Conservation (phyloP, 2,113 vertebrate genomes). For the Poecile atricapillus region DNA sequence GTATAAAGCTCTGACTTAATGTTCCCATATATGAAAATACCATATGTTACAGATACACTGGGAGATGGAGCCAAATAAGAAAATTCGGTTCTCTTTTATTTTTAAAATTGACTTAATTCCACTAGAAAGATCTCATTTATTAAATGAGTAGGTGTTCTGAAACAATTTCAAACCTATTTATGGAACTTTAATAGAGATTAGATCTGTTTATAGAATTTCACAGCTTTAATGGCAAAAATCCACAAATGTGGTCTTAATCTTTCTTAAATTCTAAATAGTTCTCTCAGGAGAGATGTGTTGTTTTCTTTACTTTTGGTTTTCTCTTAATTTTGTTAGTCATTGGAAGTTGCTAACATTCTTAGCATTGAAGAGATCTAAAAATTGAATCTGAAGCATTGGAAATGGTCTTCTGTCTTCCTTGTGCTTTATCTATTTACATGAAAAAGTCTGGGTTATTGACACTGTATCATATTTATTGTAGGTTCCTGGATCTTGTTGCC, state of each 20-base stretch:
- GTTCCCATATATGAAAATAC: neutral
- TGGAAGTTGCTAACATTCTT: constrained; percentile 3
- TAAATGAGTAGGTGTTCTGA: neutral
- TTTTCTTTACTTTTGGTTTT: neutral
- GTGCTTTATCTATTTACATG: constrained; percentile 54
- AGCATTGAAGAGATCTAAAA: constrained; percentile 2
- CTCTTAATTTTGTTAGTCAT: neutral
- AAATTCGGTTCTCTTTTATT: neutral
- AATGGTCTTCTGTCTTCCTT: constrained; percentile 14
- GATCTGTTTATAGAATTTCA: neutral
- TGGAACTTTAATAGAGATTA: neutral
- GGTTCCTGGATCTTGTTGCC: constrained; percentile 59
- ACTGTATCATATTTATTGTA: constrained; percentile 69
- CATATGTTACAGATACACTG: neutral
- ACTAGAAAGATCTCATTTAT: neutral
- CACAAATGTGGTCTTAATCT: neutral
- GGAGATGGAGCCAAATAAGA: neutral
- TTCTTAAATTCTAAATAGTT: neutral
- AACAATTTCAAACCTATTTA: constrained; percentile 7
- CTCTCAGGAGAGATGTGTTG: neutral
- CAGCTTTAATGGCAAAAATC: neutral
- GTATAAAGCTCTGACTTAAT: neutral
- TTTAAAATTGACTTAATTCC: neutral
- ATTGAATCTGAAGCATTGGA: neutral
- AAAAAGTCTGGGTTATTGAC: constrained; percentile 66